These are phyloP conservation scores for Otus sunia DNA, from an alignment of 2,113 vertebrate genomes.

Conservation along the genomic window DNA sequence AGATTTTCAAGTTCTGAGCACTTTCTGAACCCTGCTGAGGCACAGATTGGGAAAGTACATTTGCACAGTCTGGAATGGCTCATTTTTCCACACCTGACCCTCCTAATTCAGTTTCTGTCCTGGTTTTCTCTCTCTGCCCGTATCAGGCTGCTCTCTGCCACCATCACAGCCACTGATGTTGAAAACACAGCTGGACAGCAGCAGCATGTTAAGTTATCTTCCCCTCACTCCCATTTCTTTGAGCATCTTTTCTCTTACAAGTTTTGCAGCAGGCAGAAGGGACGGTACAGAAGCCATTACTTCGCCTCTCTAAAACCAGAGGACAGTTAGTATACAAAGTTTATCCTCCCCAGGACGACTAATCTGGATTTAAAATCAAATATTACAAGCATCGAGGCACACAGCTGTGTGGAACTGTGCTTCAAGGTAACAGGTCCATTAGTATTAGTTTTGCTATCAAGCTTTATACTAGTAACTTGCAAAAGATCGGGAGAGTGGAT, in stretches of 20 bases:
- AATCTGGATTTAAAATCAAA: background rate
- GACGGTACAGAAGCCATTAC: background rate
- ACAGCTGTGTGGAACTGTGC: background rate
- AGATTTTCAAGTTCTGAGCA: background rate
- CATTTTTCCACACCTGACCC: background rate
- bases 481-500: background rate
- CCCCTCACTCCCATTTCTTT: background rate
- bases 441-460: background rate
- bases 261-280: background rate
- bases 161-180: background rate
- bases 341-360: background rate
- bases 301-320: background rate
- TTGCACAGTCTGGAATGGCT: background rate
- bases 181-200: background rate
- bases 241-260: background rate
- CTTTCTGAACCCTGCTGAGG: background rate
- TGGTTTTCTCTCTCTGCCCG: background rate
- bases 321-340: fast-evolving
- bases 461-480: background rate
- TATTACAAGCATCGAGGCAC: fast-evolving
- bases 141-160: background rate
- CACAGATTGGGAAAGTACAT: background rate
- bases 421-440: background rate
- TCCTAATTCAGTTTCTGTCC: background rate
- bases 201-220: too few relatives aligned